Evolutionary conservation across 2,888 invertebrate genomes (phyloP), one percentile per base, ranked within the genome.

Genomic region (Xylophagus ater): DNA sequence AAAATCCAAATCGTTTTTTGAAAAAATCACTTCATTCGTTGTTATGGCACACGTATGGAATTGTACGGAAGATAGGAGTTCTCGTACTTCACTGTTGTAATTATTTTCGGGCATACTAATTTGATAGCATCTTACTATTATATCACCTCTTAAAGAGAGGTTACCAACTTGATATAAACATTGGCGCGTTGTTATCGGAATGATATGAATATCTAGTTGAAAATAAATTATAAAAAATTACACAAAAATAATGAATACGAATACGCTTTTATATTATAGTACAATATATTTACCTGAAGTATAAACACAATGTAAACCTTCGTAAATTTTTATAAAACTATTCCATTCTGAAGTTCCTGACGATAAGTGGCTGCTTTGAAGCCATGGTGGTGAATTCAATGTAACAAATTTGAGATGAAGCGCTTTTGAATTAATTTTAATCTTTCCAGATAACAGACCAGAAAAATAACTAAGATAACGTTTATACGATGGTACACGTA

Each of bases 21-120:
- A 80, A 69, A 90, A 88, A 53, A 81, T 78, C 39, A 92, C 74
- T 44, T 82, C 81, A 65, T 84, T 79, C 60, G 86, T 82, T 32
- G 84, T 75, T 48, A 92, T 81, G 37, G 90, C 89, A 68, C 92
- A 92, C 4, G 93, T 92, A 71, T 93, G 92, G 70, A 93, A 90
- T 76, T 93, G 86, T 60, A 83, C 81, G 34, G 83, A 78, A 69
- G 87, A 88, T 51, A 88, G 75, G n/a, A 83, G 73, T 52, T 79
- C 79, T 28, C 74, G 42, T 40, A 53, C 41, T 36, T 49, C 47
- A 37, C 19, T 20, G 19, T 32, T 29, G 12, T 25, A 35, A 30
- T 38, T 20, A 20, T 52, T 49, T 26, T 59, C 58, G 17, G 56
- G 40, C 36, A 50, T 47, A 2, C 67, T 66, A 4, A 85, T 73